Conservation (phyloP, 2,113 vertebrate genomes). For the Piaya cayana region DNA sequence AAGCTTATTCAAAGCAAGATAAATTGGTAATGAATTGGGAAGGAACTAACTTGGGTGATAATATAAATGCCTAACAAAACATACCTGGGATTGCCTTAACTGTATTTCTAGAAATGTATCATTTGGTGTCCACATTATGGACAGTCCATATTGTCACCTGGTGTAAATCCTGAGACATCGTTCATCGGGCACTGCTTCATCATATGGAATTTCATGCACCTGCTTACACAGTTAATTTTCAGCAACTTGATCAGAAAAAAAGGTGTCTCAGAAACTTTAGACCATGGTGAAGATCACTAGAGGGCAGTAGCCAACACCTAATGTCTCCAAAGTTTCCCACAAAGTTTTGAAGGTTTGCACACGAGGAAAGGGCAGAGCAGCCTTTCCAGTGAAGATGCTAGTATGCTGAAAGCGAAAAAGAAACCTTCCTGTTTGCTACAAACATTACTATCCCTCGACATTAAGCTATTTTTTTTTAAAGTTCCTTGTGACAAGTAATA, state of each 20-base stretch:
- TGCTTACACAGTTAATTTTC: background rate
- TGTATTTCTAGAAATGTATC: background rate
- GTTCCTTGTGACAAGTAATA: background rate
- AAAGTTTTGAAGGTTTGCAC: fast-evolving
- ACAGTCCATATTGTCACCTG: background rate
- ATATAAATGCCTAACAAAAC: background rate
- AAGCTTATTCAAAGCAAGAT: background rate
- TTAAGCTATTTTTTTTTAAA: background rate
- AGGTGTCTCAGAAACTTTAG: background rate
- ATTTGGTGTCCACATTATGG: background rate
- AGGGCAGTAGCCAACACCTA: constrained; percentile 63
- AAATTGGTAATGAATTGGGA: background rate
- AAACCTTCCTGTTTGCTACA: background rate
- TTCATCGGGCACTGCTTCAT: background rate
- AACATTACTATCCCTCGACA: background rate
- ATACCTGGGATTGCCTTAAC: background rate
- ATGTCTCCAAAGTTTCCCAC: background rate
- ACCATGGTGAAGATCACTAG: background rate
- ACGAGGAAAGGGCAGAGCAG: fast-evolving
- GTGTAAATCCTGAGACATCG: background rate
- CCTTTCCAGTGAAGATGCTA: background rate
- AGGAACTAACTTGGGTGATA: background rate
- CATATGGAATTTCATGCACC: background rate
- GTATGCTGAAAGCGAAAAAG: background rate
- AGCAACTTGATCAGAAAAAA: background rate